Base-by-base conservation (phyloP, 1,140 invertebrate genomes). In the Brachionus angularis region DNA sequence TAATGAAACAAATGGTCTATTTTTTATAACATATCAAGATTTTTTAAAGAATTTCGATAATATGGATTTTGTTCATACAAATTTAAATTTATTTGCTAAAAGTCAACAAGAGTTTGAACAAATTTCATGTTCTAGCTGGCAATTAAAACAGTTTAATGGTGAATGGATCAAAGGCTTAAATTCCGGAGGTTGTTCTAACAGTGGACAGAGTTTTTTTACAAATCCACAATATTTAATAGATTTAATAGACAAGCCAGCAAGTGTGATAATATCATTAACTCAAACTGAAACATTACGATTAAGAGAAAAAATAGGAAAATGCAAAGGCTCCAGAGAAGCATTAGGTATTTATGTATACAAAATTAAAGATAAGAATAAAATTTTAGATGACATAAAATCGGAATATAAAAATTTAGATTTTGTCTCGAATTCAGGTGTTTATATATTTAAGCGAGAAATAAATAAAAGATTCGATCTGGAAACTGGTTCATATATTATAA, bases 21-120 rank as follows among this genome's bases (percentile, higher is more conserved):
- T 84, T 74, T 85, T 83, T 83, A 84, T 84, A 79, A 79, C 79
- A n/a, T 84, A 78, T 71, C 67, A 74, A 39, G 80, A 82, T 73
- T 83, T 50, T 27, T 1, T 71, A 16, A 39, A 55, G 4, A 14
- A 23, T 52, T 71, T 52, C 16, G 46, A 71, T 52, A 39, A 52
- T 71, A 14, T 71, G 3, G 67, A 71, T 42, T 36, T 71, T 27
- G 46, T 50, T 14, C 67, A 71, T 29, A 25, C 14, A 18, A 29
- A 21, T 36, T 29, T 34, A 16, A 21, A 7, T 44, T 10, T 21
- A 29, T 12, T 16, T 44, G 27, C 46, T 16, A 16, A 16, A 10
- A n/a, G n/a, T n/a, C n/a, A n/a, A n/a, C n/a, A n/a, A n/a, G n/a
- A 16, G 10, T 10, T 42, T 16, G 16, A 42, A 42, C 39, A 10